Percentiles rank a stretch among this genome's conserved stretches.
Evolutionary conservation across 2,113 vertebrate species (phyloP).

Genomic region (Muntiacus muntjak): DNA sequence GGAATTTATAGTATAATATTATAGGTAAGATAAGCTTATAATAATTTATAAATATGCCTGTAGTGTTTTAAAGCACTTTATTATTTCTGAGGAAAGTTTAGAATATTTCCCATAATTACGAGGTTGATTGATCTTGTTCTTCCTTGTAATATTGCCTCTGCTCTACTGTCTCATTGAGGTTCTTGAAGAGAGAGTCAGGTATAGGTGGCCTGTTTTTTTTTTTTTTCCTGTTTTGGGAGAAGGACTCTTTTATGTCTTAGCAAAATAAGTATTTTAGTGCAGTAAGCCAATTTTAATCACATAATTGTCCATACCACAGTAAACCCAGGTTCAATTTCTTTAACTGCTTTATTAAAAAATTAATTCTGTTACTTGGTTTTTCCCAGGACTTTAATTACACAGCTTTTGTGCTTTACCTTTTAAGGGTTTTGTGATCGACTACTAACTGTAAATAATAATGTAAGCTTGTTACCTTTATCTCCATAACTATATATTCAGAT

Average conservation of each 20-base stretch:
- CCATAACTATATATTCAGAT: background rate
- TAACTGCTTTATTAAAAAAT: constrained; percentile 6
- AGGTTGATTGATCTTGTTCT: background rate
- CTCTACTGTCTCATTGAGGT: background rate
- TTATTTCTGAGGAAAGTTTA: background rate
- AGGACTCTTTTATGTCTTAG: background rate
- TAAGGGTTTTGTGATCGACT: background rate
- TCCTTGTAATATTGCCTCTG: background rate
- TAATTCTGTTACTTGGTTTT: background rate
- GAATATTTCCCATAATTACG: constrained; percentile 21
- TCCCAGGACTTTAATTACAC: background rate
- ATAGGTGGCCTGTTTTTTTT: background rate
- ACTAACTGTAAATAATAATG: background rate
- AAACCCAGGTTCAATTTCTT: background rate
- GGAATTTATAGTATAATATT: background rate
- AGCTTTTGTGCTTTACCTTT: background rate
- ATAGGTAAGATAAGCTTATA: background rate
- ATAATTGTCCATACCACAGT: background rate
- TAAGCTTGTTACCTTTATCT: background rate
- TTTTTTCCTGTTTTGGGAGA: background rate
- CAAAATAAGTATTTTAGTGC: background rate
- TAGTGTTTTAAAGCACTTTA: background rate
- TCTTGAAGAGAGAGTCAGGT: background rate
- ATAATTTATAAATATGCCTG: background rate
- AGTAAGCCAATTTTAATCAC: background rate